Percentiles rank a stretch among this genome's conserved stretches.
Evolutionary conservation across 2,797 vertebrate genomes (phyloP).

Genomic region (Enteromius mattozi): DNA sequence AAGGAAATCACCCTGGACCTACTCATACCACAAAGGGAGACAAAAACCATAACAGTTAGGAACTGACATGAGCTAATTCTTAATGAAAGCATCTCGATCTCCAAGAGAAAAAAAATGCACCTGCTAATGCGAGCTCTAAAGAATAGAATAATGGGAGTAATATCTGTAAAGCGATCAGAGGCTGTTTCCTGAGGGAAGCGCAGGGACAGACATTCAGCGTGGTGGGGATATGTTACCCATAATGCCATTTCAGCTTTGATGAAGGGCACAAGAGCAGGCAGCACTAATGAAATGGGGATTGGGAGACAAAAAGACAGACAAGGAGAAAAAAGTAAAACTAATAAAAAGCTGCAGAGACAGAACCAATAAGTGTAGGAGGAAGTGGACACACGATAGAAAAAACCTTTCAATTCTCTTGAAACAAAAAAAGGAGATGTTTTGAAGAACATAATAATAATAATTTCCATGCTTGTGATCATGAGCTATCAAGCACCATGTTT

Average conservation of each 20-base stretch:
- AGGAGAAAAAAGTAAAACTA: conserved; percentile 28
- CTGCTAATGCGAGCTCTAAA: conserved; percentile 18
- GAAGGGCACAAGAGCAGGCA: conserved; percentile 49
- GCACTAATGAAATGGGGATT: conserved; percentile 56
- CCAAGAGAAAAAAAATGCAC: conserved; percentile 19
- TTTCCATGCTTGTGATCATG: background rate
- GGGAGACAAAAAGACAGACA: conserved; percentile 38
- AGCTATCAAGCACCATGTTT: background rate
- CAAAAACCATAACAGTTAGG: conserved; percentile 30
- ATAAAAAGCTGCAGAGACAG: conserved; percentile 28
- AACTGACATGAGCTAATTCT: conserved; percentile 40
- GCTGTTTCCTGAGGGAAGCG: conserved; percentile 29
- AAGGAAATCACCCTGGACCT: conserved; percentile 41
- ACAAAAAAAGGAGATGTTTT: background rate
- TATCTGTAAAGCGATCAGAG: conserved; percentile 59
- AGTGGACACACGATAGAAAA: conserved; percentile 20
- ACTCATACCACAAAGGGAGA: conserved; percentile 14
- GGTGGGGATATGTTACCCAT: conserved; percentile 50
- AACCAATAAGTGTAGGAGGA: conserved; percentile 2
- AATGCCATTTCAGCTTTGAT: conserved; percentile 54
- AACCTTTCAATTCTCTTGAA: background rate
- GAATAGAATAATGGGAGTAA: conserved; percentile 55
- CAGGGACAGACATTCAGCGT: conserved; percentile 28
- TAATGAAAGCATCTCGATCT: conserved; percentile 49
- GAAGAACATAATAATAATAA: background rate